Evolutionary conservation across 2,113 vertebrate species (phyloP), one percentile per base, ranked within the genome.

Genomic region (Fregata magnificens): DNA sequence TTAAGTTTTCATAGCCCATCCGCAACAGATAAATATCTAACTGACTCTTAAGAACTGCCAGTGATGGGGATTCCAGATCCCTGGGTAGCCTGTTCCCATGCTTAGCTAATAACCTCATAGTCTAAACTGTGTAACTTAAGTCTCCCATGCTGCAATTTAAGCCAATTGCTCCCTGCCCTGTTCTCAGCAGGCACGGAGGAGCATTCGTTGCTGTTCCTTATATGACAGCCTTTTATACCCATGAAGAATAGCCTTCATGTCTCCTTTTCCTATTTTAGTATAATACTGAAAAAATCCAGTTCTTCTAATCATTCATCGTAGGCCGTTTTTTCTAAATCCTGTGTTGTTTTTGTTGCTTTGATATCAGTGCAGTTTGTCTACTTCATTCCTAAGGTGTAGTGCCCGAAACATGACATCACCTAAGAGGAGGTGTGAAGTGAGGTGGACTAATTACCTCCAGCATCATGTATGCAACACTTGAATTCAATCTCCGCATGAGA

Each of bases 301-400:
- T 90, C 24, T 63, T 69, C 49, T 22, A 63, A 0, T 62, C 0
- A 0, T 50, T 65, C 22, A 7, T 17, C 4, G 0, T 11, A 55
- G 56, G 10, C 34, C 18, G 1, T 58, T 67, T 79, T 49, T 86
- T 13, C 56, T 47, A 32, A 76, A 65, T 36, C 53, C 49, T 6
- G 5, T 42, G 36, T 56, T n/a, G 36, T 0, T 76, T 92, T 65
- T 86, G n/a, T 61, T 69, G 44, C 18, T 16, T 4, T 65, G 72
- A 59, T 80, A 59, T 58, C 67, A 58, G 26, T 69, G 49, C 28
- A 19, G 4, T 83, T 81, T 72, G 32, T 34, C 36, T 44, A 0
- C 31, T 88, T 70, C 45, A 24, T 81, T 93, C 63, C 32, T 70
- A 61, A 91, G 47, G 28, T 2, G 2, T 34, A 62, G 52, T 29